These are phyloP conservation scores for Streptopelia turtur DNA, from an alignment of 2,797 vertebrate species.

Conservation along the genomic window DNA sequence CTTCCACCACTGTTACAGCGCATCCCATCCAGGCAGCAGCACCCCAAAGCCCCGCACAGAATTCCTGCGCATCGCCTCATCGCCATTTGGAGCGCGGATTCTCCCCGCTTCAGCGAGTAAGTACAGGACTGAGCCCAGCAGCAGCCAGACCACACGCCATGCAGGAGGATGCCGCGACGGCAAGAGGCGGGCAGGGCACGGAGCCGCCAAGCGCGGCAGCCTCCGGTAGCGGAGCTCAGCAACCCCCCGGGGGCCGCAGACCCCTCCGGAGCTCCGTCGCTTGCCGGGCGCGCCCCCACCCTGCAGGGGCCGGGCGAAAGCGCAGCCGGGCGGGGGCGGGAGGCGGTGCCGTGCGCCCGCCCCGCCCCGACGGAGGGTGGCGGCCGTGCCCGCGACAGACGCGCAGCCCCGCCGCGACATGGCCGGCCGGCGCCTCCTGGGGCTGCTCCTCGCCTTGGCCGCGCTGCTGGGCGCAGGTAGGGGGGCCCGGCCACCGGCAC, in stretches of 20 bases:
- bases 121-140: fast-evolving
- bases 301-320: background rate
- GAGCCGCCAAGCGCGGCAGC: background rate
- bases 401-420: background rate
- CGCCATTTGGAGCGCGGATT: background rate
- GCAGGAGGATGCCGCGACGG: too few species aligned
- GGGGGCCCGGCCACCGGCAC: background rate
- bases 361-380: background rate
- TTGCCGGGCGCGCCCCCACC: background rate
- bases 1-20: background rate
- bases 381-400: background rate
- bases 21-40: background rate
- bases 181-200: background rate
- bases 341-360: background rate
- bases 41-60: fast-evolving
- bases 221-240: background rate
- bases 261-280: background rate
- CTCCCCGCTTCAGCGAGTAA: background rate
- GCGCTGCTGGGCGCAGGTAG: slow-evolving; percentile 32
- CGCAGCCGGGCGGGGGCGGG: background rate
- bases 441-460: background rate
- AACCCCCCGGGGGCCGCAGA: fast-evolving
- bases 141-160: background rate
- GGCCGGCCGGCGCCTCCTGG: background rate
- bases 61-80: background rate